Evolutionary conservation across 2,113 vertebrate species (phyloP).

Genomic region (Heptranchias perlo): DNA sequence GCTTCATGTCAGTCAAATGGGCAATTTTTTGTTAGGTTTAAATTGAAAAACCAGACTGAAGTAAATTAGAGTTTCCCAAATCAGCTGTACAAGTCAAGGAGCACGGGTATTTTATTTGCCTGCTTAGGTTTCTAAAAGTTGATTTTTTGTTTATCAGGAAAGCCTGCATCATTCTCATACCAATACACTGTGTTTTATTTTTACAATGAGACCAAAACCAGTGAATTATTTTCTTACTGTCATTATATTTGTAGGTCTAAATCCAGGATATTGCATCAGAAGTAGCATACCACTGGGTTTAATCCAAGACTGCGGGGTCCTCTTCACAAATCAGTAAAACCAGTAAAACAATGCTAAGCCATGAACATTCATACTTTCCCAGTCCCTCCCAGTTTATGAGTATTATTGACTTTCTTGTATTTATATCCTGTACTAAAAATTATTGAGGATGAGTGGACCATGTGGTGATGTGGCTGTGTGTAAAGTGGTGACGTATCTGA

Average conservation of each 20-base stretch:
- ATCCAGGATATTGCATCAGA: not conserved
- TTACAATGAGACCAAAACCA: not conserved
- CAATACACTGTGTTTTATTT: not conserved
- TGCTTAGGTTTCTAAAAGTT: not conserved
- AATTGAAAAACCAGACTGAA: constrained; percentile 32
- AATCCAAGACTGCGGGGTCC: not conserved
- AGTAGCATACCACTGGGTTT: not conserved
- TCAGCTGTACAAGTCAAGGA: not conserved
- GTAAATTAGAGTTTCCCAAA: constrained; percentile 18
- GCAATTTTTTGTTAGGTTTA: constrained; percentile 37
- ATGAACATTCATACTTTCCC: not conserved
- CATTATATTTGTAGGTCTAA: not conserved
- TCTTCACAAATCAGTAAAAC: not conserved
- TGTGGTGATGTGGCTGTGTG: not conserved
- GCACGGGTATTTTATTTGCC: not conserved
- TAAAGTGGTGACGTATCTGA: not conserved
- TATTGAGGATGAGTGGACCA: not conserved
- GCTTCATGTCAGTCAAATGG: constrained; percentile 37
- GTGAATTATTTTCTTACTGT: not conserved
- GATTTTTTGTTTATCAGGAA: not conserved
- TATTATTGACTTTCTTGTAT: too few relatives aligned
- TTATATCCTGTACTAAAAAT: too few relatives aligned
- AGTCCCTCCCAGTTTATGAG: not conserved
- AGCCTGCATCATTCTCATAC: not conserved
- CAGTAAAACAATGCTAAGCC: too few relatives aligned